Evolutionary conservation across 2,797 vertebrate species (phyloP).

Genomic region (Anniella stebbinsi): DNA sequence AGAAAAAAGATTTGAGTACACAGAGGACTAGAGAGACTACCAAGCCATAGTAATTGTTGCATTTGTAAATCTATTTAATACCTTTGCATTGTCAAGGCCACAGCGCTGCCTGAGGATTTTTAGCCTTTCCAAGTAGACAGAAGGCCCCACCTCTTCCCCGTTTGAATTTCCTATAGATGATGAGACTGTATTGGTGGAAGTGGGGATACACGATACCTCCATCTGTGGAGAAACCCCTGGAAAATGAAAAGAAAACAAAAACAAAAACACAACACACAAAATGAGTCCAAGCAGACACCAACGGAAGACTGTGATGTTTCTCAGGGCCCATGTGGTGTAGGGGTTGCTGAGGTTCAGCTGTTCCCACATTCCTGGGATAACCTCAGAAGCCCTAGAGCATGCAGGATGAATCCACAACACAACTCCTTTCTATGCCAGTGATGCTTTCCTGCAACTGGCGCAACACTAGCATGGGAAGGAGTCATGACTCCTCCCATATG

Average conservation of each 20-base stretch:
- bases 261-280: background rate
- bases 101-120: constrained; percentile 96
- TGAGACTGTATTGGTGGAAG: constrained; percentile 75
- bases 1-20: background rate
- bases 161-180: constrained; percentile 84
- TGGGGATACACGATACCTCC: constrained; percentile 82
- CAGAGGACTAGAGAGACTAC: background rate
- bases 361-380: background rate
- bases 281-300: background rate
- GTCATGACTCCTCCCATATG: background rate
- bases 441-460: background rate
- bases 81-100: constrained; percentile 96
- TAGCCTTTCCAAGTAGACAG: constrained; percentile 95
- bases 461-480: background rate
- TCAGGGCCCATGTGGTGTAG: background rate
- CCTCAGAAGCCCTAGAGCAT: background rate
- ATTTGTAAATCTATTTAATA: constrained; percentile 59
- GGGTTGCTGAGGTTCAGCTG: background rate
- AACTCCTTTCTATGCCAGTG: background rate
- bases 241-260: constrained; percentile 21
- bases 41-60: background rate
- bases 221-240: constrained; percentile 90
- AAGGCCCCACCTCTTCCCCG: constrained; percentile 93
- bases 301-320: constrained; percentile 4
- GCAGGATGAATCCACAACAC: too few species aligned